These are phyloP conservation scores for Hetaerina americana DNA, from an alignment of 1,140 invertebrate species.

Conservation along the genomic window DNA sequence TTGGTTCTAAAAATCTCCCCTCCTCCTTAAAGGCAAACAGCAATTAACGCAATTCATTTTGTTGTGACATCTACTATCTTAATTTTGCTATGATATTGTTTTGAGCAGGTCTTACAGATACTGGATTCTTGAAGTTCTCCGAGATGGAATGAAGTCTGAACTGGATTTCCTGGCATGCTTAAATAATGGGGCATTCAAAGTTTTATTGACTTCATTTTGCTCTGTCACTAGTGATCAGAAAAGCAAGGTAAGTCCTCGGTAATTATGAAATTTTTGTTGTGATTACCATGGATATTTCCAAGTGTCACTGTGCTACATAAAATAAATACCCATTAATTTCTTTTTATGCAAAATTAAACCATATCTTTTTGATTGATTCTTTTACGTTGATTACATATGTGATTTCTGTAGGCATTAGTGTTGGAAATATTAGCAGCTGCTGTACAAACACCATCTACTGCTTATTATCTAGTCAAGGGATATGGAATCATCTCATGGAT, in stretches of 20 bases:
- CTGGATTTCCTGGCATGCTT: constrained; percentile 41
- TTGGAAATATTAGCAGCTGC: constrained; percentile 42
- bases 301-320: too few relatives aligned
- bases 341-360: too few relatives aligned
- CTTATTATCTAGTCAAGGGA: constrained; percentile 42
- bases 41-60: too few relatives aligned
- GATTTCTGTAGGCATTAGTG: constrained; percentile 34
- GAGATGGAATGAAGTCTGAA: constrained; percentile 45
- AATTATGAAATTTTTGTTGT: too few relatives aligned
- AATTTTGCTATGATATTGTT: constrained; percentile 8
- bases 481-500: constrained; percentile 50
- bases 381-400: too few relatives aligned
- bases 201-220: constrained; percentile 38
- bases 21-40: too few relatives aligned
- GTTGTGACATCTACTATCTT: background rate
- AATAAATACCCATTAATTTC: too few relatives aligned
- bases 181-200: constrained; percentile 43
- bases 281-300: too few relatives aligned
- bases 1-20: too few relatives aligned
- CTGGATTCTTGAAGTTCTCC: constrained; percentile 54
- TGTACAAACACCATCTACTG: constrained; percentile 41
- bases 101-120: constrained; percentile 33
- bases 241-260: constrained; percentile 36
- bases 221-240: constrained; percentile 28
- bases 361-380: too few relatives aligned